Base-by-base conservation (phyloP, 1,140 invertebrate genomes). In the Drosophila kanapiae region DNA sequence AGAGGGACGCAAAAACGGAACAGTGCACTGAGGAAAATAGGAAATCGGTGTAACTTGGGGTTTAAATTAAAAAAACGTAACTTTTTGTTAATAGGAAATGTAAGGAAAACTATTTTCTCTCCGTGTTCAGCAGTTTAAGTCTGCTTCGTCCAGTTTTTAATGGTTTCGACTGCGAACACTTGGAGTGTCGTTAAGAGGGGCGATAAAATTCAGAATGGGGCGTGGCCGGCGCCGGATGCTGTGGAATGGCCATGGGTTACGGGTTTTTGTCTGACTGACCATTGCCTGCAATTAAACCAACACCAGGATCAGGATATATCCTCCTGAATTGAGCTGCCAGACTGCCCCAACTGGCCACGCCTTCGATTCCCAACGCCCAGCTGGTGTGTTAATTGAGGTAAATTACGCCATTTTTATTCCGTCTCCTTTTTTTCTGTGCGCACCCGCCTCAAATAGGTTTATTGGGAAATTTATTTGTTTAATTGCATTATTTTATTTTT, bases 311-410 rank as follows among this genome's bases (percentile, higher is more conserved):
- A 45, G 54, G 40, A 48, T 58, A 45, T 37, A 33, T 40, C 40
- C 49, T 40, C 47, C 49, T 59, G 71, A 77, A 84, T 76, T 70
- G 76, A 83, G 67, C 75, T 64, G 75, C 75, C 72, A 33, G 38
- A 51, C 49, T 16, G 29, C 10, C 49, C 33, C 40, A 37, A 42
- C 58, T 33, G 33, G 27, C 47, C 37, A 33, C 53, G 53, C 43
- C 51, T 78, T 6, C 64, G 23, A 6, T 54, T 33, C n/a, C 33
- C 54, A 49, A 27, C 48, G 37, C 38, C 51, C 82, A 88, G 65
- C 85, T 88, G 80, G 80, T 79, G 85, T 90, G 84, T 88, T 88
- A 88, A 88, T 88, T 88, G 84, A 90, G 85, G 85, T 88, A 88
- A 88, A 88, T 88, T 88, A 88, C 85, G 82, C 71, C 47, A 78